Percentiles rank a stretch among this genome's conserved stretches.
phyloP scores from a whole-genome alignment of 1,140 invertebrate species.

The Lethrus apterus region DNA sequence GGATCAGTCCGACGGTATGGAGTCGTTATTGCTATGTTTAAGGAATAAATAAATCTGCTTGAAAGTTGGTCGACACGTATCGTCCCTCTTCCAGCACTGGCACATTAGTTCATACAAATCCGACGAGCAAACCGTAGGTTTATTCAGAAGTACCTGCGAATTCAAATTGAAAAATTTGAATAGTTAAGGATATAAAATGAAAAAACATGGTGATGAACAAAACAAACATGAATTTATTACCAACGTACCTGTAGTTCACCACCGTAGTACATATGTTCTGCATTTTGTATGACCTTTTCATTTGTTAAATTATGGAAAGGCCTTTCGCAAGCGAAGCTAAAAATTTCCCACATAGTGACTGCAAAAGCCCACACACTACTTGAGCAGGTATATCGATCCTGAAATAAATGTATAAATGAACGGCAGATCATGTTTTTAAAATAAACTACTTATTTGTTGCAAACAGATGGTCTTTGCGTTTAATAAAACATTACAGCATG shows the following conservation, averaged over 20 bases:
- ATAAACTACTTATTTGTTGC: too few relatives aligned
- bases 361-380: constrained; percentile 64
- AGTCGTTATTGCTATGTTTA: constrained; percentile 50
- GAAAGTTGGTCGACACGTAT: constrained; percentile 60
- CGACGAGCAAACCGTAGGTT: constrained; percentile 64
- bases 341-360: constrained; percentile 68
- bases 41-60: constrained; percentile 70
- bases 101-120: constrained; percentile 72
- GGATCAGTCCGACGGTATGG: constrained; percentile 42
- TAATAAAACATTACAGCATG: too few relatives aligned
- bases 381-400: constrained; percentile 59
- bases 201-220: not conserved
- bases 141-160: constrained; percentile 54
- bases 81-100: constrained; percentile 69
- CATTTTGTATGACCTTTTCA: constrained; percentile 68
- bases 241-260: constrained; percentile 51
- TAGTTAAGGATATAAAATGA: not conserved
- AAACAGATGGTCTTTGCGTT: too few relatives aligned
- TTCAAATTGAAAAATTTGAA: not conserved
- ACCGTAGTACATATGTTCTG: constrained; percentile 60
- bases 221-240: not conserved
- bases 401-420: constrained; percentile 26
- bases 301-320: constrained; percentile 64
- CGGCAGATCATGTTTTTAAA: too few relatives aligned
- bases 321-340: constrained; percentile 63